These are phyloP conservation scores for Cryptocephalus primarius DNA, from an alignment of 2,888 invertebrate genomes.

Conservation along the genomic window DNA sequence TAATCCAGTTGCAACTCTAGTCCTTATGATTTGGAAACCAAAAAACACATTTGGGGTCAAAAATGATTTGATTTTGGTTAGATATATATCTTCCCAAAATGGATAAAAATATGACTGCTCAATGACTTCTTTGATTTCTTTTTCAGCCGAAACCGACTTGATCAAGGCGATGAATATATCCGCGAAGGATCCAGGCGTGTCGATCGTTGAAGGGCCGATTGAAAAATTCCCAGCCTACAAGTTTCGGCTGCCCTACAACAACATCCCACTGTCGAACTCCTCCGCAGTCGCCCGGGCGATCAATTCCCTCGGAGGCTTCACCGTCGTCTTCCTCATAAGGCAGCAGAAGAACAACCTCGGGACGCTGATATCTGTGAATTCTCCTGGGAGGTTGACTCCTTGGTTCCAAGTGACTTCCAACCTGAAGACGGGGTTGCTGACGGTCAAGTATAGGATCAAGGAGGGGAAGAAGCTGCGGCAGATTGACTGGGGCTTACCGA, in stretches of 20 bases:
- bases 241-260: slow-evolving; percentile 36
- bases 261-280: slow-evolving; percentile 33
- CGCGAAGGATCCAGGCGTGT: slow-evolving; percentile 36
- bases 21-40: not conserved
- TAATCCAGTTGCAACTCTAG: not conserved
- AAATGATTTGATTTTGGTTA: too few species aligned
- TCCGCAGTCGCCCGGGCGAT: slow-evolving; percentile 31
- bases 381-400: slow-evolving; percentile 37
- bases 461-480: slow-evolving; percentile 31
- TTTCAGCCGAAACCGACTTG: slow-evolving; percentile 34
- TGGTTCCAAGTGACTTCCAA: slow-evolving; percentile 38
- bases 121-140: too few species aligned
- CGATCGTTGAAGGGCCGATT: slow-evolving; percentile 35
- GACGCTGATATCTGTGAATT: slow-evolving; percentile 35
- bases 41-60: too few species aligned
- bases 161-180: slow-evolving; percentile 35
- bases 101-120: too few species aligned
- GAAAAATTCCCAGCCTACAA: slow-evolving; percentile 36
- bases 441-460: slow-evolving; percentile 32
- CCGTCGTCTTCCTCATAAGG: slow-evolving; percentile 34
- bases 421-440: slow-evolving; percentile 34
- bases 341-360: slow-evolving; percentile 37
- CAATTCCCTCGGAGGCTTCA: slow-evolving; percentile 32
- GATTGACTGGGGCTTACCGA: slow-evolving; percentile 34
- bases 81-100: too few species aligned